phyloP scores from a whole-genome alignment of 2,888 invertebrate species.

The Mesoligia furuncula region DNA sequence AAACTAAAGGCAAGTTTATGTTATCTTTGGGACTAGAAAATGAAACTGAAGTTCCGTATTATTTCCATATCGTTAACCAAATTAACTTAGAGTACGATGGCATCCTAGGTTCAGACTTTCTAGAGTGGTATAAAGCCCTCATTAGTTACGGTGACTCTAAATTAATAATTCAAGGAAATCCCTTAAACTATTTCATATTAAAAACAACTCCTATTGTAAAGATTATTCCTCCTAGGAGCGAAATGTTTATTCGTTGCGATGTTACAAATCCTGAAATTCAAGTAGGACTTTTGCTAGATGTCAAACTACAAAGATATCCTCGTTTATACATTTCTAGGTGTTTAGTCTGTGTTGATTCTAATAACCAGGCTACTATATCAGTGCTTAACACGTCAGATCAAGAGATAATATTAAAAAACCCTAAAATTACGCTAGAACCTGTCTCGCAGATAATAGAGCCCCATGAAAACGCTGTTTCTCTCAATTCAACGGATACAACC shows the following conservation, averaged over 20 bases:
- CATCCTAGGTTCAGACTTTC: slow-evolving; percentile 12
- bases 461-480: too few species aligned
- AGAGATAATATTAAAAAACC: neutral
- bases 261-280: too few species aligned
- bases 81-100: slow-evolving; percentile 3
- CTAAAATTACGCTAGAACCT: neutral
- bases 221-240: too few species aligned
- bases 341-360: neutral
- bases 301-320: too few species aligned
- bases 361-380: neutral
- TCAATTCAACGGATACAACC: too few species aligned
- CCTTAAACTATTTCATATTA: too few species aligned
- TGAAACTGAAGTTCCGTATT: neutral
- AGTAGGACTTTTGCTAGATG: too few species aligned
- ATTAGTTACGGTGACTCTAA: slow-evolving; percentile 5
- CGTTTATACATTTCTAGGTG: neutral
- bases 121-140: neutral
- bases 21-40: neutral
- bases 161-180: neutral
- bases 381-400: neutral
- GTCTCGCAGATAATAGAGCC: too few species aligned
- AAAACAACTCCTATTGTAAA: too few species aligned
- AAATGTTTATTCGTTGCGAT: too few species aligned
- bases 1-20: neutral
- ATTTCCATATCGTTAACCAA: slow-evolving; percentile 6